Evolutionary conservation across 2,113 vertebrate genomes (phyloP), one percentile per base, ranked within the genome.

Genomic region (Lasiurus borealis): DNA sequence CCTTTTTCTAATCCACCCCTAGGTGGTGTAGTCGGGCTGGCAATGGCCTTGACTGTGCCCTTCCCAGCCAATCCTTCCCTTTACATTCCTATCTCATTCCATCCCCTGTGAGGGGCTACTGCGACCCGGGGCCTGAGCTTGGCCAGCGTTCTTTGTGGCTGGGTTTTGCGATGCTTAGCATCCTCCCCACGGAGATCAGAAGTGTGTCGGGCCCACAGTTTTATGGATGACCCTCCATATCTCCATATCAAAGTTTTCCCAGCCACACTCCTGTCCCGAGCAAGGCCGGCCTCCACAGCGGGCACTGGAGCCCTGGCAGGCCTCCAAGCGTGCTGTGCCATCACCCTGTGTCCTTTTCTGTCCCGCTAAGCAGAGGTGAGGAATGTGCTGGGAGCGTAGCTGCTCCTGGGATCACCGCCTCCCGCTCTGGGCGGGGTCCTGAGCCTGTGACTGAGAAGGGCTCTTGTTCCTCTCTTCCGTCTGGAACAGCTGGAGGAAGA

Each of bases 371-470:
- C 0, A n/a, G 73, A 91, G 48, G 29, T 6, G 40, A 66, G 73
- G 86, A 88, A 86, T 48, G 78, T 94, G 62, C 80, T 80, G 83
- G 84, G 66, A 16, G 5, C 27, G 78, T 86, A 75, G 48, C 6
- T 27, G 50, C 18, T 12, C 13, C 80, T 13, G n/a, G 25, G 77
- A 10, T 62, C 85, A 12, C 44, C 83, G 66, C 50, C 13, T 23
- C 48, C 23, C 4, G 1, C 83, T 40, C 44, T 12, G 12, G 77
- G 54, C 36, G 12, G 62, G 19, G 19, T 31, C 0, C 1, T 1
- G 18, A 48, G 50, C 46, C 62, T 48, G 11, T 46, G 48, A 8
- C 50, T 12, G 15, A 16, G 19, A 62, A 36, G 40, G 68, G 16
- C 59, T 12, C 34, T 48, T 48, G 11, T 21, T 29, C 64, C 10